These are phyloP conservation scores for Apeira syringaria DNA, from an alignment of 2,888 invertebrate genomes.

Conservation along the genomic window DNA sequence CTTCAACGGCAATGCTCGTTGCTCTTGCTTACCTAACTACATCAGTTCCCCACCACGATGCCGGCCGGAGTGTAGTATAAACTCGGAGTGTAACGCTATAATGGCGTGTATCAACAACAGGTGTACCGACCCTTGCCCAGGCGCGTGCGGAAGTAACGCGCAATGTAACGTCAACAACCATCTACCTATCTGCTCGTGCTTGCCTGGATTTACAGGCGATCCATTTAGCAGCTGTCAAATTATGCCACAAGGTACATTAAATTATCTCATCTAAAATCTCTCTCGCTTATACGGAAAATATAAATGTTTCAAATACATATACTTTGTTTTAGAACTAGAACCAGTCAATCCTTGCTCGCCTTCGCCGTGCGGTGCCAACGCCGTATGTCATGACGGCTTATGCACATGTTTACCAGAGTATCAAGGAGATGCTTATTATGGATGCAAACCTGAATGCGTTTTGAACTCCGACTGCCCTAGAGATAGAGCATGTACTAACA, in stretches of 20 bases:
- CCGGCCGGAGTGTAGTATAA: conserved; percentile 88
- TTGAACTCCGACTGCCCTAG: conserved; percentile 88
- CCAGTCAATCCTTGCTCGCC: conserved; percentile 85
- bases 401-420: conserved; percentile 89
- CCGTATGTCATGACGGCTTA: conserved; percentile 83
- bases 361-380: conserved; percentile 88
- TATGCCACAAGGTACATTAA: conserved; percentile 48
- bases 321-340: conserved; percentile 54
- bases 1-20: conserved; percentile 86
- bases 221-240: conserved; percentile 84
- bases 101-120: conserved; percentile 88
- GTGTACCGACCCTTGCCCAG: conserved; percentile 90
- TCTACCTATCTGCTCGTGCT: conserved; percentile 87
- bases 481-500: conserved; percentile 88
- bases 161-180: conserved; percentile 89
- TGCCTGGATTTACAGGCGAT: conserved; percentile 88
- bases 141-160: conserved; percentile 90
- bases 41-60: conserved; percentile 91
- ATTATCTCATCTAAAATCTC: background rate
- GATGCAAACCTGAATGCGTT: conserved; percentile 91
- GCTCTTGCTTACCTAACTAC: conserved; percentile 88
- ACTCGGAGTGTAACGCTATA: conserved; percentile 87
- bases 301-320: background rate
- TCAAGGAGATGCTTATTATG: conserved; percentile 88
- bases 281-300: background rate